Conservation (phyloP, 92 coral and sea anemone species). For the Epizoanthus illoricatus region DNA sequence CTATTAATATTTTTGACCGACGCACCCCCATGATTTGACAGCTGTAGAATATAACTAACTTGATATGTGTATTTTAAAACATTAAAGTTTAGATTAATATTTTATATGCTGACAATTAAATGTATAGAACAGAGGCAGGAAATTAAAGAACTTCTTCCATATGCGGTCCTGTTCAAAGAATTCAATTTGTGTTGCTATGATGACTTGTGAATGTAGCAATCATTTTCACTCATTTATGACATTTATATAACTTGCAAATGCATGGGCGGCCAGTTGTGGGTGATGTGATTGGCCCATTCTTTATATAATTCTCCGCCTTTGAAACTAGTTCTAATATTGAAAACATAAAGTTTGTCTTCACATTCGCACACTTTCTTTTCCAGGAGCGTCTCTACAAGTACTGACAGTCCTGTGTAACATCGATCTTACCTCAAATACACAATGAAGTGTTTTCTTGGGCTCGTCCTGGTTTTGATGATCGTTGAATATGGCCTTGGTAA, state of each 20-base stretch:
- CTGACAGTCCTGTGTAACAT: background rate
- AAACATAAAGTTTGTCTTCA: background rate
- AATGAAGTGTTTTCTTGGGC: conserved; percentile 18
- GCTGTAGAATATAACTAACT: too few species aligned
- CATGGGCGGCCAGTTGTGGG: background rate
- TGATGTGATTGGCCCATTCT: background rate
- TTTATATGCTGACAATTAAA: conserved; percentile 21
- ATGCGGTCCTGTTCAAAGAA: conserved; percentile 21
- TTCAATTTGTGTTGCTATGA: conserved; percentile 13
- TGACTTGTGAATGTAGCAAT: background rate
- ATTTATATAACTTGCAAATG: too few species aligned
- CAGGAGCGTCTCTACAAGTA: background rate
- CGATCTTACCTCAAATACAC: background rate
- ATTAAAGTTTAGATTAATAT: background rate
- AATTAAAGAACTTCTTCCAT: conserved; percentile 9
- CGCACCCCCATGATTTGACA: too few species aligned
- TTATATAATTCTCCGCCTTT: background rate
- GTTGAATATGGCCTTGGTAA: conserved; percentile 18
- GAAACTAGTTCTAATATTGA: background rate
- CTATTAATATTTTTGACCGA: too few species aligned
- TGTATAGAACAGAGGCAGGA: background rate
- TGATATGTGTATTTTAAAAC: too few species aligned
- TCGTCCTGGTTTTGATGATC: conserved; percentile 1
- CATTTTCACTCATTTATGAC: background rate
- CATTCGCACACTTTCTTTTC: conserved; percentile 9